Conservation (phyloP, 1,140 invertebrate genomes). For the Brachionus plicatilis region DNA sequence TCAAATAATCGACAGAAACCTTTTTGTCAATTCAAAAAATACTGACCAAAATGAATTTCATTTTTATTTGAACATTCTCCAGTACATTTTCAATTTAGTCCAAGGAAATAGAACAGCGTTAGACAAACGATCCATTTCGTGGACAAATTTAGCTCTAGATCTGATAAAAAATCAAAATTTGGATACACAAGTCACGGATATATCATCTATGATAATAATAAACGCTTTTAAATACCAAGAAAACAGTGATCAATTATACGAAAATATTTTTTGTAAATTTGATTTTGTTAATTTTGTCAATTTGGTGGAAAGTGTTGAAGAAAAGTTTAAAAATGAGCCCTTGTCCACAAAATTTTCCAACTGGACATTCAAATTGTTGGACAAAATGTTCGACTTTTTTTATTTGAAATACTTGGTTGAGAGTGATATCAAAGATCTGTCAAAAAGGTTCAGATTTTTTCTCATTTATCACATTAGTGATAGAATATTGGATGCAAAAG, state of each 20-base stretch:
- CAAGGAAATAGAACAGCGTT: not conserved
- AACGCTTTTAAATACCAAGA: not conserved
- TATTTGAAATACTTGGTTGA: not conserved
- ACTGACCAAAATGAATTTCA: not conserved
- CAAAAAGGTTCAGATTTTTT: not conserved
- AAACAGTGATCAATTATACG: not conserved
- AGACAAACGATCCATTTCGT: not conserved
- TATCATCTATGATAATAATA: slow-evolving; percentile 8
- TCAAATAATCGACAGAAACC: not conserved
- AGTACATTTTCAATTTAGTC: not conserved
- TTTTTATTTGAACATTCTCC: not conserved
- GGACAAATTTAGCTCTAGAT: not conserved
- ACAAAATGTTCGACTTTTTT: not conserved
- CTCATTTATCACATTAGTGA: not conserved
- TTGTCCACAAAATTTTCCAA: not conserved
- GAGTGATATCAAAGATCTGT: not conserved
- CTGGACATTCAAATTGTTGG: not conserved
- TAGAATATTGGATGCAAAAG: not conserved
- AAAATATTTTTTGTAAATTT: not conserved
- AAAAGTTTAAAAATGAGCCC: not conserved
- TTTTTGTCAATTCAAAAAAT: not conserved
- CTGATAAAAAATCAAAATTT: not conserved
- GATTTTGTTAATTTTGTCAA: not conserved
- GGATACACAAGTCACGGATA: not conserved
- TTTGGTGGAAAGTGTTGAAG: not conserved